These are phyloP conservation scores for Phania funesta DNA, from an alignment of 2,888 invertebrate genomes.

Conservation along the genomic window DNA sequence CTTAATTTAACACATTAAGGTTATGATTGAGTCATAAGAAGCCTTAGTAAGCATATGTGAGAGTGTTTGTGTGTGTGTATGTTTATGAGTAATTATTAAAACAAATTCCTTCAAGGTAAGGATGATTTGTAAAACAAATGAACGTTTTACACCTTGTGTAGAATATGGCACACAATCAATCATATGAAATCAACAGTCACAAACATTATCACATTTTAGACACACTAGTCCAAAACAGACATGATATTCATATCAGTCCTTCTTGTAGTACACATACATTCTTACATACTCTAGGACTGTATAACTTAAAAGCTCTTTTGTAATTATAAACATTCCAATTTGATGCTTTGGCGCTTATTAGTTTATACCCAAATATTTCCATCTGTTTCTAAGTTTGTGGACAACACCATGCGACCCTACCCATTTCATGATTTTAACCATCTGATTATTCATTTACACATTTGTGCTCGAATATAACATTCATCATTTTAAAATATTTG, in stretches of 20 bases:
- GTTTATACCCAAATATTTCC: constrained; percentile 23
- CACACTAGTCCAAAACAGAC: constrained; percentile 39
- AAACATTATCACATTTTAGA: constrained; percentile 37
- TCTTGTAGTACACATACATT: no score
- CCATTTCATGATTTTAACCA: not conserved
- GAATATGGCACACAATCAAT: constrained; percentile 38
- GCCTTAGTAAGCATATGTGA: no score
- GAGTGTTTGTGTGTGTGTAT: not conserved
- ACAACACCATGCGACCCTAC: not conserved
- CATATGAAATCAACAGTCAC: constrained; percentile 53
- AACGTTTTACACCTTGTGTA: constrained; percentile 15
- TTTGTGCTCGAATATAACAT: constrained; percentile 44
- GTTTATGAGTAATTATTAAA: no score
- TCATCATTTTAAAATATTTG: constrained; percentile 60
- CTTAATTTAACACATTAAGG: constrained; percentile 38
- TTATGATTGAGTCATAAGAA: not conserved
- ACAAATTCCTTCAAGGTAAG: no score
- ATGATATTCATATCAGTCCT: constrained; percentile 50
- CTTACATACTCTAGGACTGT: no score
- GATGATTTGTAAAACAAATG: no score
- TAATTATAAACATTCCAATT: constrained; percentile 25
- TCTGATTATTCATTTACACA: constrained; percentile 38
- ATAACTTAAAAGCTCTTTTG: no score
- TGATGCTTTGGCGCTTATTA: constrained; percentile 22
- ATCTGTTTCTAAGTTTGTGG: not conserved